phyloP scores from a whole-genome alignment of 2,888 invertebrate genomes.

The Drosophila kanekoi region DNA sequence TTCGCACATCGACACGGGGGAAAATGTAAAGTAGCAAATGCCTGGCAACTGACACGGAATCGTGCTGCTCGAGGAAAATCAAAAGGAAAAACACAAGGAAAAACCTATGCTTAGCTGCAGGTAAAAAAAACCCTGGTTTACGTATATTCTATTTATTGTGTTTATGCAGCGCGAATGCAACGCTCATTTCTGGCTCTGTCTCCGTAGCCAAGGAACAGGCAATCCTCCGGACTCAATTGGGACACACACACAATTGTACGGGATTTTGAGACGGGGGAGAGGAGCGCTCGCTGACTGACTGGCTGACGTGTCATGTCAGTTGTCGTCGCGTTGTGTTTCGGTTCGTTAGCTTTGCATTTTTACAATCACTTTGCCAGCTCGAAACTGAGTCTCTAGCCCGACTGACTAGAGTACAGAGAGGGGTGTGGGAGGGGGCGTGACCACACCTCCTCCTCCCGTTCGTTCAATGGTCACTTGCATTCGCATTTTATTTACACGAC shows the following conservation, averaged over 20 bases:
- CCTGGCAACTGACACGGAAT: constrained; percentile 21
- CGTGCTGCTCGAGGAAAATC: constrained; percentile 5
- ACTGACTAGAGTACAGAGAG: too few relatives aligned
- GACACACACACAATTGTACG: constrained; percentile 21
- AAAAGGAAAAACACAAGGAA: constrained; percentile 5
- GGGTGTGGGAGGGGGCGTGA: neutral
- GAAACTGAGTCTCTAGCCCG: constrained; percentile 17
- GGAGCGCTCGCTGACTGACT: constrained; percentile 32
- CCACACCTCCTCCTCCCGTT: constrained; percentile 20
- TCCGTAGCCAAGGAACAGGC: constrained; percentile 37
- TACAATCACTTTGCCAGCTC: constrained; percentile 77
- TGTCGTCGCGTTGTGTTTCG: constrained; percentile 74
- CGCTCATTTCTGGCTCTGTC: constrained; percentile 53
- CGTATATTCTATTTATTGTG: constrained; percentile 39
- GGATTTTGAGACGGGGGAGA: constrained; percentile 14
- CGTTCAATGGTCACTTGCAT: constrained; percentile 72
- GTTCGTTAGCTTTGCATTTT: constrained; percentile 80
- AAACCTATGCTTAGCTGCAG: neutral
- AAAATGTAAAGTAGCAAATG: constrained; percentile 73
- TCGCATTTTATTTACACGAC: constrained; percentile 78
- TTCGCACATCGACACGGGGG: constrained; percentile 59
- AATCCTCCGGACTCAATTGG: constrained; percentile 20
- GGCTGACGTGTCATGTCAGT: constrained; percentile 62
- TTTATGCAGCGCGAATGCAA: constrained; percentile 53
- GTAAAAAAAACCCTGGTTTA: constrained; percentile 8